Percentiles rank a stretch among this genome's conserved stretches.
Conservation (phyloP, 2,797 vertebrate species). For the Bradypodion ventrale region DNA sequence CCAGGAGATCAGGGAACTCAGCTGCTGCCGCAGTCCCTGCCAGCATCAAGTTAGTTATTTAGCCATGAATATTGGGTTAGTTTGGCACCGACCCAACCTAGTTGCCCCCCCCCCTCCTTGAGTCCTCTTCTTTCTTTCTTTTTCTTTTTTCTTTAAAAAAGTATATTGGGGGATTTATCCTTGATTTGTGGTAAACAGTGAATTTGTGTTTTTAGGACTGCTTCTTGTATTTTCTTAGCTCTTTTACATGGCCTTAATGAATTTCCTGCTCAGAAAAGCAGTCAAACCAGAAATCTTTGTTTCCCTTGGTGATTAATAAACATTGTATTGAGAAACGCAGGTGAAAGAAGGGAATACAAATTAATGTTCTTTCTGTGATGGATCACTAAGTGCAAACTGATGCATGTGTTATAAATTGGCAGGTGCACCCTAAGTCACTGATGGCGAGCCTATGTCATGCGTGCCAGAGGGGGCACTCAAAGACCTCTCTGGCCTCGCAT, state of each 20-base stretch:
- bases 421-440: background rate
- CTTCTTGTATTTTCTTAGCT: conserved; percentile 43
- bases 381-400: conserved; percentile 29
- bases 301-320: conserved; percentile 12
- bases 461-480: too few species aligned
- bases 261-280: conserved; percentile 41
- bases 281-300: conserved; percentile 40
- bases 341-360: conserved; percentile 21
- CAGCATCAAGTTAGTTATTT: conserved; percentile 63
- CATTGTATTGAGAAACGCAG: conserved; percentile 48
- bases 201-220: conserved; percentile 35
- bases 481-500: too few species aligned
- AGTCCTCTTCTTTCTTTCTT: conserved; percentile 40
- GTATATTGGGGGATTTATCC: conserved; percentile 45
- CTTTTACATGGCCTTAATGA: conserved; percentile 17
- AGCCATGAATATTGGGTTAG: conserved; percentile 59
- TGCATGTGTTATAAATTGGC: conserved; percentile 34
- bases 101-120: conserved; percentile 18
- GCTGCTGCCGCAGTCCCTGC: conserved; percentile 64
- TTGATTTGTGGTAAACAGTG: conserved; percentile 50
- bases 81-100: conserved; percentile 60
- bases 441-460: too few species aligned
- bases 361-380: conserved; percentile 44
- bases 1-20: conserved; percentile 61
- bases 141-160: conserved; percentile 9